These are phyloP conservation scores for Poecile atricapillus DNA, from an alignment of 2,113 vertebrate species.

Conservation along the genomic window DNA sequence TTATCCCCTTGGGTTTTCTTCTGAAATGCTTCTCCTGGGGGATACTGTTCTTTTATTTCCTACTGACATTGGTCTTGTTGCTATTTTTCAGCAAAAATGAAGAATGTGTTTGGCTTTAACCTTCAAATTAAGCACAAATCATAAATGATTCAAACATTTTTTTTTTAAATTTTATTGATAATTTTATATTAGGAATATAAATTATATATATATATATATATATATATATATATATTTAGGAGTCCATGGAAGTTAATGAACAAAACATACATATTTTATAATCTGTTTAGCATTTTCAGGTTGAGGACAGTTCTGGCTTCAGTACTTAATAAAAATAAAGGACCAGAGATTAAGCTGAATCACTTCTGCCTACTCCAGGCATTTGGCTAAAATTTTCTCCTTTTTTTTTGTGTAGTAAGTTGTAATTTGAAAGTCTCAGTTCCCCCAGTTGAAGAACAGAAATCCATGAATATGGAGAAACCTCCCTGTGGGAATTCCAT, in stretches of 20 bases:
- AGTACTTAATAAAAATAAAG: neutral
- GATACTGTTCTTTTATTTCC: neutral
- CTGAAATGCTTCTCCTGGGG: neutral
- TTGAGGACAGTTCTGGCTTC: slow-evolving; percentile 11
- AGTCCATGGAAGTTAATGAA: neutral
- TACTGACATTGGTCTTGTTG: neutral
- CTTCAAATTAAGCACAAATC: neutral
- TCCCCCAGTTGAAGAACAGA: neutral
- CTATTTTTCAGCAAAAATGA: neutral
- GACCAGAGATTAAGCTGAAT: neutral
- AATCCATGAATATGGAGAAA: neutral
- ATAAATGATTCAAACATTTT: neutral
- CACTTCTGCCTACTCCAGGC: neutral
- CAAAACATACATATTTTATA: neutral
- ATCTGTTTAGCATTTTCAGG: neutral
- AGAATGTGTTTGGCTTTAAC: neutral
- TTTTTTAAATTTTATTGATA: neutral
- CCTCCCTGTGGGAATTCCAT: neutral
- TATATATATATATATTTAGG: neutral
- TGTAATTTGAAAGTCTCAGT: neutral
- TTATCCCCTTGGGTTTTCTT: neutral
- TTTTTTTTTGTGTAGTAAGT: neutral
- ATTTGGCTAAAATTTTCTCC: neutral
- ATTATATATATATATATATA: neutral
- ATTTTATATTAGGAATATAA: neutral